Evolutionary conservation across 2,113 vertebrate species (phyloP), one percentile per base, ranked within the genome.

Genomic region (Acinonyx jubatus): DNA sequence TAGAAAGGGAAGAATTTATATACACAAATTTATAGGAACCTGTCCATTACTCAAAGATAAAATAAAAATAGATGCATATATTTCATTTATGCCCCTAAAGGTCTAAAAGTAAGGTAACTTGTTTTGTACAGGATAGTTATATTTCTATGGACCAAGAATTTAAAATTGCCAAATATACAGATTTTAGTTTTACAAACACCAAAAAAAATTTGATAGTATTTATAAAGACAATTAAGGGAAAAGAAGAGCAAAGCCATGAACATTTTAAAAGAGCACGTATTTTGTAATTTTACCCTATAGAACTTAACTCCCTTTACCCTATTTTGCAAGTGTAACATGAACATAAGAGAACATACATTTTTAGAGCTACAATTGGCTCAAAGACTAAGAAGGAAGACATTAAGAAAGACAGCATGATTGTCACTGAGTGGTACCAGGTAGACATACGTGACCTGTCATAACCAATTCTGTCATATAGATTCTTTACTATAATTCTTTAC

Each of bases 11-110:
- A 61, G 9, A 92, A 78, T 66, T 52, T 50, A 55, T 65, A 94
- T 87, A 97, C 69, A 83, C 8, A 88, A 71, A 79, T 48, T 90
- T 95, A 88, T 87, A 73, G 25, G 14, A 63, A 84, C 19, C 41
- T 68, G 95, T 94, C 89, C 76, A 80, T 90, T 97, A 87, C 65
- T 96, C 79, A 95, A 79, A 97, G 61, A 96, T 36, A 97, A 88
- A 97, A 91, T 81, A 96, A 36, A 50, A 85, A 92, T 3, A 14
- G 66, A 73, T 68, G 38, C 45, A 81, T 12, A n/a, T 85, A 89
- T 92, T 73, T 94, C 27, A 90, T 96, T 96, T 96, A 95, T 83
- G 87, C 98, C 87, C 33, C 89, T 95, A 89, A 14, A 57, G 29
- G n/a, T 73, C 57, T 86, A 86, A 96, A 25, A 97, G 69, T 63